Evolutionary conservation across 2,888 invertebrate genomes (phyloP), one percentile per base, ranked within the genome.

Genomic region (Microlaimidae sp.): DNA sequence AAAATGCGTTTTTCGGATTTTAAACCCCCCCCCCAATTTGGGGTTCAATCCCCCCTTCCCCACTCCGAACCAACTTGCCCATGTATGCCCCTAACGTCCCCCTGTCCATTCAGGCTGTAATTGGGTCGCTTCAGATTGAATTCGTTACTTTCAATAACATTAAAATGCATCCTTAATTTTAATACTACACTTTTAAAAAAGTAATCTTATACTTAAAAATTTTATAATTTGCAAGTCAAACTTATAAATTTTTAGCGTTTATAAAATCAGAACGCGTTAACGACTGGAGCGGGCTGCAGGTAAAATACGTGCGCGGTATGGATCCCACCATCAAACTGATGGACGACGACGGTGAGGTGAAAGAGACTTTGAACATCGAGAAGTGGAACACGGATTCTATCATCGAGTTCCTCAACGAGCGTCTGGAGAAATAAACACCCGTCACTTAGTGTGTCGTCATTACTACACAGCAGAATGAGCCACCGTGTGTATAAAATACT

Each of bases 311-410:
- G 1, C 79, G 89, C 57, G 93, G 92, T 5, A 76, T 89, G 54
- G 89, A 93, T 74, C 93, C 93, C 0, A 81, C 85, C 57, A 87
- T 95, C 46, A 87, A 88, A 70, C 74, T 95, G 49, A 76, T 85
- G 60, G 85, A 92, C 67, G 81, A 81, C 57, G 82, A 82, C 64
- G 85, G 83, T 29, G 81, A 83, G 66, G 80, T 42, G 52, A 24
- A 38, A 17, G 50, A 57, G 57, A 69, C 83, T 27, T 79, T 93
- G 23, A 90, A 90, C 46, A 90, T 95, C 67, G 88, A 89, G 63
- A 90, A 90, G 69, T 95, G 93, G 93, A 85, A 92, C 72, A 93
- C 93, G 0, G 92, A 95, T 71, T 84, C 90, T 0, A 85, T 95
- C 1, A 85, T 88, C 70, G 92, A 92, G 72, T 95, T 92, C 74